Base-by-base conservation (phyloP, 1,140 invertebrate species). In the Drosophila mojavensis region DNA sequence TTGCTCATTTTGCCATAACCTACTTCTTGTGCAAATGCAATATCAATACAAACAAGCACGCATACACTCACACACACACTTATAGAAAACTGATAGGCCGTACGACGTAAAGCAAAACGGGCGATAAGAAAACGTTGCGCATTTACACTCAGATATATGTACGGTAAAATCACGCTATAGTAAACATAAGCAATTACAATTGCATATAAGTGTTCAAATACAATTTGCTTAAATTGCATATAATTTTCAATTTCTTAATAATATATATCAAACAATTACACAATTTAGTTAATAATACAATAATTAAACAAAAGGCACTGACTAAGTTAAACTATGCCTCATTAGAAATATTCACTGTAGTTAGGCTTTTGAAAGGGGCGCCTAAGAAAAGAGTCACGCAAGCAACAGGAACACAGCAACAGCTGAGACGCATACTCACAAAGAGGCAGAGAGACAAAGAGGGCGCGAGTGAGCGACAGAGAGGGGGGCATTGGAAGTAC, bases 91-190 rank as follows among this genome's bases (percentile, higher is more conserved):
- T 79, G 76, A 79, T 78, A 78, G 76, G 75, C 64, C 24, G 11
- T 10, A 41, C 56, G 33, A 72, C 45, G 63, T 33, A 64, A 76
- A 76, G 74, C 68, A 79, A 82, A 66, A 64, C 51, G 54, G 30
- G 81, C 64, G 83, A 86, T 89, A 86, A 86, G 83, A 71, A 86
- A 89, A 83, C 80, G 79, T 75, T 89, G 83, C 84, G 83, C 84
- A 86, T 86, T 83, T 79, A 75, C 72, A 79, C 53, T 72, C 51
- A 59, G 39, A 28, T 30, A 59, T 13, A 30, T 3, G 48, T 50
- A 50, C 48, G 20, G 48, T 50, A 28, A 26, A 50, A 50, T 20
- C 20, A 11, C 20, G 48, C 24, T 50, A 11, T 4, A 26, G 48
- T 24, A 51, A 33, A 65, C 9, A 9, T 17, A 5, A 17, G 17